Conservation (phyloP, 2,113 vertebrate species). For the Neotoma lepida region DNA sequence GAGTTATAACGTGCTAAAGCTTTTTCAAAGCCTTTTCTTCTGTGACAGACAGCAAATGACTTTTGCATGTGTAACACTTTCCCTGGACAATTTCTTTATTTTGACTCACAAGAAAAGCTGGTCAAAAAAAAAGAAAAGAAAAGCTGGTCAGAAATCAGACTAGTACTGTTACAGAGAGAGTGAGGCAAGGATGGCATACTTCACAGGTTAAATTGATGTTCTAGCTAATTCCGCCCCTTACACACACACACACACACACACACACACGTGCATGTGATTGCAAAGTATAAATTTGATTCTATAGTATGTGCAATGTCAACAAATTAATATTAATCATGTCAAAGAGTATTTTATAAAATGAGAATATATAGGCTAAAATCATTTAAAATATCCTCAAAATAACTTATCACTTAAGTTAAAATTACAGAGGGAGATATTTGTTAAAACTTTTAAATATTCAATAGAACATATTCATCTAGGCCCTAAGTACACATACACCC, state of each 20-base stretch:
- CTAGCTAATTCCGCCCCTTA: too few species aligned
- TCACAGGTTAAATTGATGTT: background rate
- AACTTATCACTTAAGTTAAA: slow-evolving; percentile 35
- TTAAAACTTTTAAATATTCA: background rate
- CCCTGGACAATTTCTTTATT: background rate
- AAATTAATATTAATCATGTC: background rate
- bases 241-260: background rate
- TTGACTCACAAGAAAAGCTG: slow-evolving; percentile 49
- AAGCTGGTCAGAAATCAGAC: slow-evolving; percentile 46
- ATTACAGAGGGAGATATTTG: background rate
- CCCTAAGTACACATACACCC: background rate
- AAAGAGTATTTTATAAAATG: background rate
- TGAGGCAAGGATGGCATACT: background rate
- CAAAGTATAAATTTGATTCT: background rate
- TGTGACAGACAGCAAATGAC: slow-evolving; percentile 29
- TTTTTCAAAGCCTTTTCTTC: slow-evolving; percentile 47
- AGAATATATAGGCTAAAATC: background rate
- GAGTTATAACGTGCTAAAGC: background rate
- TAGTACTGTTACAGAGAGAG: background rate
- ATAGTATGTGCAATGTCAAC: background rate
- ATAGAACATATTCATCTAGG: background rate
- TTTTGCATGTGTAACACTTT: slow-evolving; percentile 25
- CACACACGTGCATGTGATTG: background rate
- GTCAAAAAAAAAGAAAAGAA: slow-evolving; percentile 31
- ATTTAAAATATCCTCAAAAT: background rate